These are phyloP conservation scores for Automeris io DNA, from an alignment of 2,888 invertebrate genomes.

Conservation along the genomic window DNA sequence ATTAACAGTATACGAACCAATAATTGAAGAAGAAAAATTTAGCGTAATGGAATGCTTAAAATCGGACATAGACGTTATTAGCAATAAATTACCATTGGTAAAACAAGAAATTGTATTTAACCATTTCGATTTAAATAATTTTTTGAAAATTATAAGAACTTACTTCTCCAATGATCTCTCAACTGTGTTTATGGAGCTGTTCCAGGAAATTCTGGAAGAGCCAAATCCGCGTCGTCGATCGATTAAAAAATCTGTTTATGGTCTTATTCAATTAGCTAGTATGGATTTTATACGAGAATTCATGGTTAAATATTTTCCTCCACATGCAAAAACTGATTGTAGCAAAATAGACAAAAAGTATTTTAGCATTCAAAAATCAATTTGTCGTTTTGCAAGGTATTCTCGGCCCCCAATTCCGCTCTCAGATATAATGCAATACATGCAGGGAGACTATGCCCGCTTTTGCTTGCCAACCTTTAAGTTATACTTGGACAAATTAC, in stretches of 20 bases:
- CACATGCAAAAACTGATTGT: slow-evolving; percentile 31
- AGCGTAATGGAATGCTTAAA: slow-evolving; percentile 24
- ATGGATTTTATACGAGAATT: slow-evolving; percentile 26
- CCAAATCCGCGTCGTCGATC: slow-evolving; percentile 8
- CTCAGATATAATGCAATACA: slow-evolving; percentile 24
- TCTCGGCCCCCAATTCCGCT: slow-evolving; percentile 42
- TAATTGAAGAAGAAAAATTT: slow-evolving; percentile 8
- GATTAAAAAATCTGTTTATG: slow-evolving; percentile 23
- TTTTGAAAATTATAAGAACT: not conserved
- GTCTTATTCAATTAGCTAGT: slow-evolving; percentile 35
- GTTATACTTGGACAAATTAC: slow-evolving; percentile 34
- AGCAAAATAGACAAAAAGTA: slow-evolving; percentile 20
- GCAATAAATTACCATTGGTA: slow-evolving; percentile 15
- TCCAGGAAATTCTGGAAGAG: slow-evolving; percentile 9
- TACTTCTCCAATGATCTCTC: slow-evolving; percentile 8
- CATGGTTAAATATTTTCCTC: slow-evolving; percentile 33
- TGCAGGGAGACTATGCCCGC: slow-evolving; percentile 44
- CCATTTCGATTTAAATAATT: slow-evolving; percentile 10
- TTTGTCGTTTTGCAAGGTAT: slow-evolving; percentile 34
- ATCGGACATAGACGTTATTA: slow-evolving; percentile 18
- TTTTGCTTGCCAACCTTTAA: slow-evolving; percentile 37
- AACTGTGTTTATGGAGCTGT: slow-evolving; percentile 9
- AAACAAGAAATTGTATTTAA: slow-evolving; percentile 10
- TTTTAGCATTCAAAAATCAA: slow-evolving; percentile 32
- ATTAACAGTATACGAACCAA: slow-evolving; percentile 11